A percentile compares a stretch with the other conserved stretches of the same genome.
phyloP scores from a whole-genome alignment of 1,140 invertebrate genomes.

The Subanguina moxae region DNA sequence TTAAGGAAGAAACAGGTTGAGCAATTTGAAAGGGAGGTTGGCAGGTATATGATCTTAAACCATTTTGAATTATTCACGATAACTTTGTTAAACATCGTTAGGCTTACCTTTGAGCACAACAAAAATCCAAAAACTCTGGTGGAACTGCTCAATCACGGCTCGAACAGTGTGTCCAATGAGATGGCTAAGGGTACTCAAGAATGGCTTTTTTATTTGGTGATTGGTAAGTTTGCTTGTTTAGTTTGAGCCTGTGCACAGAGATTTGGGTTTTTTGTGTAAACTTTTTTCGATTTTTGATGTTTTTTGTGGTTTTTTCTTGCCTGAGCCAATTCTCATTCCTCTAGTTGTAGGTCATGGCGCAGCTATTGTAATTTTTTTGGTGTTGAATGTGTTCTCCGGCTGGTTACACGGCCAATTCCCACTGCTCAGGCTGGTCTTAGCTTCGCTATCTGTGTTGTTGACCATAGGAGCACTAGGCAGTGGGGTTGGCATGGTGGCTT shows the following conservation, averaged over 20 bases:
- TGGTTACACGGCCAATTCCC: constrained; percentile 23
- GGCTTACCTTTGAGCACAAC: constrained; percentile 28
- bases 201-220: not conserved
- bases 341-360: constrained; percentile 23
- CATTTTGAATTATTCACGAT: no score
- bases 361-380: constrained; percentile 26
- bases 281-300: no score
- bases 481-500: constrained; percentile 19
- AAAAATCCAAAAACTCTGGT: constrained; percentile 19
- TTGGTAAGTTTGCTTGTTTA: not conserved
- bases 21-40: constrained; percentile 27
- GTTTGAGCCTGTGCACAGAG: no score
- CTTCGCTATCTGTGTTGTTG: constrained; percentile 22
- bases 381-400: constrained; percentile 26
- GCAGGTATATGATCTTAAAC: not conserved
- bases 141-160: constrained; percentile 30
- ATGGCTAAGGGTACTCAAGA: constrained; percentile 30
- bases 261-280: not conserved
- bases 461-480: constrained; percentile 14
- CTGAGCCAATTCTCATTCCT: no score
- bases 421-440: constrained; percentile 20
- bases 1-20: constrained; percentile 20
- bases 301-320: no score
- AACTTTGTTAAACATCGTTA: not conserved
- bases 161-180: constrained; percentile 33